Evolutionary conservation across 2,797 vertebrate species (phyloP).

Genomic region (Delichon dasypus): DNA sequence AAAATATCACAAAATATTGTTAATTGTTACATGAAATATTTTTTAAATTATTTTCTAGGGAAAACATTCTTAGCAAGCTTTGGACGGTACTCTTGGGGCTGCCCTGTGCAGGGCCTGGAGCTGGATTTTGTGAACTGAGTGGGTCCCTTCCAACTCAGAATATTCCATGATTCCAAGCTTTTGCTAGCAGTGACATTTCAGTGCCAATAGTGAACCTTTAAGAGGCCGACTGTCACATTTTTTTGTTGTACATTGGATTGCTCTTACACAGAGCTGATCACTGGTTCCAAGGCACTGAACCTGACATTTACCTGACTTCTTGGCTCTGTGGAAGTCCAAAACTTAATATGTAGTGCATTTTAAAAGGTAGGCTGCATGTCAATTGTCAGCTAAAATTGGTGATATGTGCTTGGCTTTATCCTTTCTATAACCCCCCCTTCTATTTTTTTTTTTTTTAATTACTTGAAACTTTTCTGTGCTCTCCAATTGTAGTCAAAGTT

Average conservation of each 20-base stretch:
- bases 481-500: background rate
- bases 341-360: background rate
- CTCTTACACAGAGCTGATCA: background rate
- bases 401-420: background rate
- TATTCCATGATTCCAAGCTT: background rate
- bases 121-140: background rate
- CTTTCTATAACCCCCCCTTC: background rate
- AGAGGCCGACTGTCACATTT: accelerated
- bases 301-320: background rate
- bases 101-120: background rate
- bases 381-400: background rate
- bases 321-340: background rate
- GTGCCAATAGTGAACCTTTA: background rate
- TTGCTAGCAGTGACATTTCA: background rate
- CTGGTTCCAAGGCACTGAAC: background rate
- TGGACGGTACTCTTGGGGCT: background rate
- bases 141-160: background rate
- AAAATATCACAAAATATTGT: background rate
- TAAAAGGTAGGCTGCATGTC: background rate
- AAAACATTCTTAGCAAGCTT: background rate
- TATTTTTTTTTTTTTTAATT: background rate
- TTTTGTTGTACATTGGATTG: background rate
- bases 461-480: background rate
- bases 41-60: background rate
- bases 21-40: background rate